phyloP scores from a whole-genome alignment of 2,113 vertebrate genomes.

The Leptocoma aspasia region DNA sequence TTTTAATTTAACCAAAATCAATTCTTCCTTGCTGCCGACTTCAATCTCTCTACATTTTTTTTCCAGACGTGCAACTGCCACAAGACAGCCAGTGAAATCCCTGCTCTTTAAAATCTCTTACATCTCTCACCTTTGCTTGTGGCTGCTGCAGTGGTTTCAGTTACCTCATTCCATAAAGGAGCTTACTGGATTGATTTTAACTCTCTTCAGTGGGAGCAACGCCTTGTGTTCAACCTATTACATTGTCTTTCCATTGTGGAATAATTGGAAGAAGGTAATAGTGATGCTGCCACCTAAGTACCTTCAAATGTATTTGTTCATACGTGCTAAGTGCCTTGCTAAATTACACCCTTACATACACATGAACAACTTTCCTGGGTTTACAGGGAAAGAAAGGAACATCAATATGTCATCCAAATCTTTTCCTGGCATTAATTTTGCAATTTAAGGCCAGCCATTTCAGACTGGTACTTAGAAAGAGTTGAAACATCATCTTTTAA shows the following conservation, averaged over 20 bases:
- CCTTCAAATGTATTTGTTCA: not conserved
- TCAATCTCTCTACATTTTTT: not conserved
- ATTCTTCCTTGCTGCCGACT: not conserved
- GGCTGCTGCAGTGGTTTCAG: not conserved
- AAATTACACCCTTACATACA: not conserved
- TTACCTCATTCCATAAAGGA: not conserved
- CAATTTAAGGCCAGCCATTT: not conserved
- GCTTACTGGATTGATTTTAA: not conserved
- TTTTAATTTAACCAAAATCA: not conserved
- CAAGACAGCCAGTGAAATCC: not conserved
- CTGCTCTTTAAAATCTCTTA: not conserved
- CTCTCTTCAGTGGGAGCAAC: not conserved
- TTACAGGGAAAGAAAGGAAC: not conserved
- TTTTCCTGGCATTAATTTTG: not conserved
- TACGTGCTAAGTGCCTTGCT: not conserved
- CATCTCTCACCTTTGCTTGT: not conserved
- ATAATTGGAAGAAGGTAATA: not conserved
- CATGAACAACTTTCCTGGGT: not conserved
- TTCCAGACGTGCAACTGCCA: not conserved
- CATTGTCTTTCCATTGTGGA: constrained; percentile 5
- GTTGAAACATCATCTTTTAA: not conserved
- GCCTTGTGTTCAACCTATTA: not conserved
- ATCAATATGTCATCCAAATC: not conserved
- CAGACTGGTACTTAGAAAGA: not conserved
- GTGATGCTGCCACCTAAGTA: constrained; percentile 4